These are phyloP conservation scores for Excalfactoria chinensis DNA, from an alignment of 2,113 vertebrate genomes.

Conservation along the genomic window DNA sequence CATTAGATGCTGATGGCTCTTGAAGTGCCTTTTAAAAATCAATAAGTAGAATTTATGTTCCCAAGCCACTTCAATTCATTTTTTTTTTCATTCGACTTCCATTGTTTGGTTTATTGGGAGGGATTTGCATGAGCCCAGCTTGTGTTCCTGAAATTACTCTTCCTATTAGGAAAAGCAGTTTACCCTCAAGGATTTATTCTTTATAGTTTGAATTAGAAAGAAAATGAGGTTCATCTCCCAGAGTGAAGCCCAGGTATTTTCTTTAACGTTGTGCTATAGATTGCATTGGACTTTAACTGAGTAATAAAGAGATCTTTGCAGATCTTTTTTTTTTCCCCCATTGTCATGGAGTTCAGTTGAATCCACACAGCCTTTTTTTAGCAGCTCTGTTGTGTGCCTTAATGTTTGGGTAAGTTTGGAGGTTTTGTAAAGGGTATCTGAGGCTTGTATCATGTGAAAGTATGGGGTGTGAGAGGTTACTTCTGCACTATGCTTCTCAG, in stretches of 20 bases:
- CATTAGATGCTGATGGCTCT: neutral
- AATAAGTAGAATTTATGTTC: neutral
- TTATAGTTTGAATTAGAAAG: neutral
- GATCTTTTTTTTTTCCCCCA: neutral
- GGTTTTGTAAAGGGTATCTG: neutral
- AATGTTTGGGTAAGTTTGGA: neutral
- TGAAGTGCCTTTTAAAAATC: neutral
- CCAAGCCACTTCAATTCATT: neutral
- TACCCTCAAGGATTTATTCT: neutral
- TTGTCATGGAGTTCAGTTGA: neutral
- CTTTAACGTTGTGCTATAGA: neutral
- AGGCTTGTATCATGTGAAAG: neutral
- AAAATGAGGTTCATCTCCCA: neutral
- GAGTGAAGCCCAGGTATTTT: neutral
- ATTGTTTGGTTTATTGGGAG: neutral
- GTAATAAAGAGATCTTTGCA: neutral
- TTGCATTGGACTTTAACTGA: neutral
- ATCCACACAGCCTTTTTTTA: neutral
- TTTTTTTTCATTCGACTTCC: neutral
- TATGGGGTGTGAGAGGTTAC: neutral
- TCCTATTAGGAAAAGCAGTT: neutral
- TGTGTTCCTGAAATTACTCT: neutral
- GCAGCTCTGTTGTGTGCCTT: neutral
- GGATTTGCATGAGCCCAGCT: neutral
- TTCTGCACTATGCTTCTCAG: neutral